Base-by-base conservation (phyloP, 2,888 invertebrate species). In the Drosophila gaucha region DNA sequence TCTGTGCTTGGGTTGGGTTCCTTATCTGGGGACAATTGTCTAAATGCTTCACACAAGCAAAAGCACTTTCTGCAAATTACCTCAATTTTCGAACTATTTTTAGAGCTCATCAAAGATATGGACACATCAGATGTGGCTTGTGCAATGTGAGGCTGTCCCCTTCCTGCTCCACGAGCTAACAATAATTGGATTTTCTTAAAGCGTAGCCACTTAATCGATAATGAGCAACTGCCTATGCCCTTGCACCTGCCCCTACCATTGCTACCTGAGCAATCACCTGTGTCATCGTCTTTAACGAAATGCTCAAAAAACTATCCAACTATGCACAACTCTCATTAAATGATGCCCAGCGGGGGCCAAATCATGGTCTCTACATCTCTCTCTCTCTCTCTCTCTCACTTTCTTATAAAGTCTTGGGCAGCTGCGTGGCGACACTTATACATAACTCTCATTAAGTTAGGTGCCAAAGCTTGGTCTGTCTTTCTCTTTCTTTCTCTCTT, bases 201-300 rank as follows among this genome's bases (percentile, higher is more conserved):
- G 78, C 86, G 70, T 77, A 49, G 56, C 80, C 58, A 35, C 77
- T 74, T 80, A 88, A 86, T 86, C 84, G 78, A 83, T 83, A 83
- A 86, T 88, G 68, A 77, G 88, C 60, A 28, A 18, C 44, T 59
- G 31, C 35, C 60, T 14, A 31, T 55, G 59, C 24, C 38, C 26
- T 8, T 14, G 35, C 41, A 18, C 12, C 60, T 14, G 31, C 20
- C 22, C n/a, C n/a, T n/a, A n/a, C n/a, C n/a, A n/a, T n/a, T n/a
- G n/a, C n/a, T n/a, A n/a, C n/a, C 14, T 22, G n/a, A n/a, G 18
- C 43, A 44, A 41, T 55, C 64, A 56, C 58, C 66, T 65, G 68
- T 77, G 65, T 66, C 85, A 74, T 80, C 64, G 54, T 49, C 50
- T 54, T 74, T 75, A 68, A 68, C 69, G 78, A 68, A 74, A 74